phyloP scores from a whole-genome alignment of 2,797 vertebrate species.

The Myotis vivesi region DNA sequence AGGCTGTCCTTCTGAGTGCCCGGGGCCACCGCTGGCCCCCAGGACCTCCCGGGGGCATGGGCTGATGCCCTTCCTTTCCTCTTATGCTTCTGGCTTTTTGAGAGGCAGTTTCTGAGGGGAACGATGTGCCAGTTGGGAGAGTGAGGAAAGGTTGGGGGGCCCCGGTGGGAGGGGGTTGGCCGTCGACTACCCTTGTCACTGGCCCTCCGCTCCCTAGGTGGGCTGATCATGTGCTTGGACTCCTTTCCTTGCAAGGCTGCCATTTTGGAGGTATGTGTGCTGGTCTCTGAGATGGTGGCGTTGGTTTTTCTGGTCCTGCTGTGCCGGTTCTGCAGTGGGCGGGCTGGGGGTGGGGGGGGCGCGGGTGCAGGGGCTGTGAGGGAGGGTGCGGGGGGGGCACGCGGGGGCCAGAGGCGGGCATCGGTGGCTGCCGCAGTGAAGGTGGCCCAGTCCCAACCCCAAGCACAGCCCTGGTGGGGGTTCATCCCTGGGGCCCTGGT shows the following conservation, averaged over 20 bases:
- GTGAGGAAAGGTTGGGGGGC: neutral
- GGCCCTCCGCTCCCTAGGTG: neutral
- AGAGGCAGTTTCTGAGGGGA: slow-evolving; percentile 8
- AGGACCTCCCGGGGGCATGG: neutral
- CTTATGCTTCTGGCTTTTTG: neutral
- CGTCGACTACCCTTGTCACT: neutral
- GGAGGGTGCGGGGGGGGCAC: neutral
- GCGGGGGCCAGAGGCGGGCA: neutral
- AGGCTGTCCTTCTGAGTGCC: slow-evolving; percentile 25
- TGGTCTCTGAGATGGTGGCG: slow-evolving; percentile 69
- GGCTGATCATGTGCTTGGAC: neutral
- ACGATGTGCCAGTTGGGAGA: neutral
- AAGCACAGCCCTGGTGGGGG: neutral
- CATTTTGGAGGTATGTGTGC: slow-evolving; percentile 60
- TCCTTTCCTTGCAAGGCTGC: slow-evolving; percentile 24
- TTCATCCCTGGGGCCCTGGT: neutral
- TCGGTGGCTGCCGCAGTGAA: slow-evolving; percentile 52
- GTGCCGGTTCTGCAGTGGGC: slow-evolving; percentile 83
- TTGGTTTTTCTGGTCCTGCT: slow-evolving; percentile 81
- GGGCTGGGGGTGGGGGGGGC: slow-evolving; percentile 54
- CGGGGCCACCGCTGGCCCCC: neutral
- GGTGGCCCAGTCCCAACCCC: slow-evolving; percentile 38
- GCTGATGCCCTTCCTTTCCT: neutral
- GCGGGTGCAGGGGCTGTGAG: slow-evolving; percentile 55
- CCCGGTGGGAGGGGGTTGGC: neutral